Percentiles rank a stretch among this genome's conserved stretches.
Evolutionary conservation across 2,797 vertebrate species (phyloP).

Genomic region (Alosa sapidissima): DNA sequence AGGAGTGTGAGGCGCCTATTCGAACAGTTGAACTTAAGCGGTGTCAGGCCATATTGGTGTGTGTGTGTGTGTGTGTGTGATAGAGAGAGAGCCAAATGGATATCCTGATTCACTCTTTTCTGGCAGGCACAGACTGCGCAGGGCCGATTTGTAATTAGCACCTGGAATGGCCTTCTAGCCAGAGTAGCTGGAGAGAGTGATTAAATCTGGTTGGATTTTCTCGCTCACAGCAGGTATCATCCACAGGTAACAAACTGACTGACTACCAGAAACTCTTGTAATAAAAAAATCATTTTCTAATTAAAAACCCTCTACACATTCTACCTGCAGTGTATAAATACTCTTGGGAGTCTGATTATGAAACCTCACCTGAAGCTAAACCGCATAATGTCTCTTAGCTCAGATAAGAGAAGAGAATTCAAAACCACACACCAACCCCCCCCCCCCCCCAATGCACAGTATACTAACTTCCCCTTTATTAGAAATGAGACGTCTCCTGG

Average conservation of each 20-base stretch:
- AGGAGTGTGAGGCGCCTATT: slow-evolving; percentile 8
- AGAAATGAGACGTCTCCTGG: not conserved
- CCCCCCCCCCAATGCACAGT: not conserved
- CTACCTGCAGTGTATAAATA: not conserved
- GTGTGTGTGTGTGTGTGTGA: not conserved
- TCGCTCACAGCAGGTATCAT: not conserved
- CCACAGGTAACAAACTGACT: not conserved
- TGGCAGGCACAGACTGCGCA: not conserved
- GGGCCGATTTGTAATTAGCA: not conserved
- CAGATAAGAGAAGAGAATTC: not conserved
- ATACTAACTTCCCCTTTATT: not conserved
- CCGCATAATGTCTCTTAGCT: not conserved
- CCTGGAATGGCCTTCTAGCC: not conserved
- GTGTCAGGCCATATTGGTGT: not conserved
- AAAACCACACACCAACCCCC: not conserved
- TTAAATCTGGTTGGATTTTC: not conserved
- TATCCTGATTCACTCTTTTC: not conserved
- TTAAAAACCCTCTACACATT: not conserved
- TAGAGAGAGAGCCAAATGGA: not conserved
- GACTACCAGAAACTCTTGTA: not conserved
- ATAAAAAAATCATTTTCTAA: not conserved
- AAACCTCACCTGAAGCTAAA: not conserved
- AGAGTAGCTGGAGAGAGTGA: not conserved
- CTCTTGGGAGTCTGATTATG: not conserved
- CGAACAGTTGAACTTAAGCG: not conserved